These are phyloP conservation scores for Hydrophis major DNA, from an alignment of 2,797 vertebrate species.

Conservation along the genomic window DNA sequence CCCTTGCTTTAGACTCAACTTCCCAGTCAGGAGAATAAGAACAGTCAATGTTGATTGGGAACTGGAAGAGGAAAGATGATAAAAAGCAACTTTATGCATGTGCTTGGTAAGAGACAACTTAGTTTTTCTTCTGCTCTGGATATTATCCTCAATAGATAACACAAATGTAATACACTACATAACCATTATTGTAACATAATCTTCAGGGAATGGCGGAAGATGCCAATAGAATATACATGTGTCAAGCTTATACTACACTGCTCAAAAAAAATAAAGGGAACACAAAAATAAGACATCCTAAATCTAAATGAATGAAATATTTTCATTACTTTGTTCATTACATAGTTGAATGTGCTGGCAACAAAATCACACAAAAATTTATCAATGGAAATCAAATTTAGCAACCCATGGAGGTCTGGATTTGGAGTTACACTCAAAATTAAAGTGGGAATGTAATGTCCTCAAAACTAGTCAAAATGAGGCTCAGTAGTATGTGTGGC, in stretches of 20 bases:
- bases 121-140: neutral
- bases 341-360: no score
- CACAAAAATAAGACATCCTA: no score
- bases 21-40: neutral
- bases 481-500: no score
- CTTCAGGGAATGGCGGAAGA: neutral
- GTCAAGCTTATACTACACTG: neutral
- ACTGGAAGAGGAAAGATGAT: neutral
- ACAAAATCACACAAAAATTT: no score
- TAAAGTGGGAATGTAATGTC: no score
- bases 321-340: no score
- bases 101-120: neutral
- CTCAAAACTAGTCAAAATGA: no score
- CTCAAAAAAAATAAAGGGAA: no score
- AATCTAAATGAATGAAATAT: no score
- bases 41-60: neutral
- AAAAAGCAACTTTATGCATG: neutral
- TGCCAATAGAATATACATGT: neutral
- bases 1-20: neutral
- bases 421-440: no score
- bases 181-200: neutral
- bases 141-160: neutral
- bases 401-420: no score
- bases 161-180: neutral
- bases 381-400: no score